Percentiles rank a stretch among this genome's conserved stretches.
phyloP scores from a whole-genome alignment of 2,113 vertebrate genomes.

The Catagonus wagneri region DNA sequence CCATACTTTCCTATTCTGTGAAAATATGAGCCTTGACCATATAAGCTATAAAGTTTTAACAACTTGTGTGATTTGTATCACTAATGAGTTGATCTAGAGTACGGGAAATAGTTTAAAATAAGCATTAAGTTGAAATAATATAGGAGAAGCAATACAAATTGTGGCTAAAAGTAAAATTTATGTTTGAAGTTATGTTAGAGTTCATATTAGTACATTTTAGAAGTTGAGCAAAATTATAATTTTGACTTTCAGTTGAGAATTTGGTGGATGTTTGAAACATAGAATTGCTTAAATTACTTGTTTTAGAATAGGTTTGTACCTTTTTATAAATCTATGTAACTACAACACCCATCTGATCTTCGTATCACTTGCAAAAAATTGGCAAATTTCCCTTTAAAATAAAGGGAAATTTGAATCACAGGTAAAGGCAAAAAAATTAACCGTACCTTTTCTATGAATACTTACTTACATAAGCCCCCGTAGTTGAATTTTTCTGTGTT shows the following conservation, averaged over 20 bases:
- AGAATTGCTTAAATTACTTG: not conserved
- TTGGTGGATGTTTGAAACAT: not conserved
- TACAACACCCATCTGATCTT: not conserved
- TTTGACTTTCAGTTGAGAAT: conserved; percentile 17
- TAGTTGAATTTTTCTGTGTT: not conserved
- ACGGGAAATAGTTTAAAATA: not conserved
- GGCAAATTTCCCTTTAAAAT: not conserved
- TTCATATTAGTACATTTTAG: not conserved
- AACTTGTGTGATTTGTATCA: not conserved
- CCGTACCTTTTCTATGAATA: not conserved
- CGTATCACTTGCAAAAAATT: not conserved
- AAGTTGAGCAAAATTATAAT: not conserved
- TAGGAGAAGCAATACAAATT: not conserved
- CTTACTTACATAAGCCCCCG: not conserved
- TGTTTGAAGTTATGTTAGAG: not conserved
- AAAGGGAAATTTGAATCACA: not conserved
- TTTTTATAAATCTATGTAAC: not conserved
- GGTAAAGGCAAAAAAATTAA: not conserved
- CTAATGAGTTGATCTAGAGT: not conserved
- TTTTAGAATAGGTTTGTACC: not conserved
- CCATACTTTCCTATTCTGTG: not conserved
- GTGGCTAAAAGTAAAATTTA: not conserved
- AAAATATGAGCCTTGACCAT: not conserved
- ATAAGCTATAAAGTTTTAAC: not conserved
- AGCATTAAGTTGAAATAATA: not conserved